Evolutionary conservation across 2,113 vertebrate genomes (phyloP).

Genomic region (human (Homo sapiens)): DNA sequence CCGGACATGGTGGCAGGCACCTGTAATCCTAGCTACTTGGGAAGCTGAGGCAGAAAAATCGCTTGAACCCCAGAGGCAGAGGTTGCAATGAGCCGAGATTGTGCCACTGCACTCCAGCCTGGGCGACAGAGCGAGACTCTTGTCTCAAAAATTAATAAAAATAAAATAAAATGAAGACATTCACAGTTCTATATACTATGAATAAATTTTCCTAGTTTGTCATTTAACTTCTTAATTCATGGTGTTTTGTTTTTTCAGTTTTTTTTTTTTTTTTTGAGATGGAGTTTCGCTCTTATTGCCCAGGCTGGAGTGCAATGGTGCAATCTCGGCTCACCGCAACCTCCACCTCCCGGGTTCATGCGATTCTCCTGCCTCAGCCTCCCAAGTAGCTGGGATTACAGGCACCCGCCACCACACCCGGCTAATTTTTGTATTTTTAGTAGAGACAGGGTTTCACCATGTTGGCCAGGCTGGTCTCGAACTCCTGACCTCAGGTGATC

Average conservation of each 20-base stretch:
- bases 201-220: neutral
- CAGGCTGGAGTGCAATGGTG: neutral
- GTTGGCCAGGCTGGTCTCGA: neutral
- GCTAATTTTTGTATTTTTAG: neutral
- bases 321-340: neutral
- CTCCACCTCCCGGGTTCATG: neutral
- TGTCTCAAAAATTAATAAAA: neutral
- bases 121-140: neutral
- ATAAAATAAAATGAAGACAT: neutral
- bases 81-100: no score
- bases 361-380: neutral
- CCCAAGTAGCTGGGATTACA: neutral
- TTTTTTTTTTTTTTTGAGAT: neutral
- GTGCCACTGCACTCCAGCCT: no score
- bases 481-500: neutral
- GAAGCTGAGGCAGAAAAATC: neutral
- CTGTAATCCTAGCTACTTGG: neutral
- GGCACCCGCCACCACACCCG: accelerated
- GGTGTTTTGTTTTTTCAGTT: neutral
- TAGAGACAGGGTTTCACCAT: neutral
- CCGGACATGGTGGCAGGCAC: neutral
- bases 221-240: neutral
- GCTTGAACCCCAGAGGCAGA: no score
- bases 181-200: neutral
- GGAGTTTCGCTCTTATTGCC: neutral